Evolutionary conservation across 30 jellyfish, hydroid and myxozoan genomes (phyloP).

Genomic region (Morbakka virulenta): DNA sequence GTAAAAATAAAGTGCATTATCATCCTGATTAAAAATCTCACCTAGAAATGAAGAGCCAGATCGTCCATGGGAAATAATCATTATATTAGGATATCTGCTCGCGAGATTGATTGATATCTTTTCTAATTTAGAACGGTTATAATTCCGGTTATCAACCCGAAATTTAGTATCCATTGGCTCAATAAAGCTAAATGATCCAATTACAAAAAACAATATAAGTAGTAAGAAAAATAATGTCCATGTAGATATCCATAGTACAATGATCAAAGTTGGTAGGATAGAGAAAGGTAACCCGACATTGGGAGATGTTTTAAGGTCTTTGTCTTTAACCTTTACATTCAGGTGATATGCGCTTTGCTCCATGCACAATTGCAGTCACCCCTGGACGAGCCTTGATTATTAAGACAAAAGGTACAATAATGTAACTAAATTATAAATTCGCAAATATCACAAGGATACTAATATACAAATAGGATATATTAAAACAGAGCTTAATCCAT

Average conservation of each 20-base stretch:
- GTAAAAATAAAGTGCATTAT: slow-evolving; percentile 71
- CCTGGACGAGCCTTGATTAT: no score
- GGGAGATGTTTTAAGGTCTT: background rate
- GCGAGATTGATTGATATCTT: background rate
- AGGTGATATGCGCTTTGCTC: background rate
- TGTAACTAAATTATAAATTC: no score
- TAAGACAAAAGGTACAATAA: no score
- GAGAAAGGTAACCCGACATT: no score
- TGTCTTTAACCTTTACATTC: background rate
- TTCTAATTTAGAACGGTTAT: no score
- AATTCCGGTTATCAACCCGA: background rate
- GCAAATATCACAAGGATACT: no score
- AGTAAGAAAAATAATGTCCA: background rate
- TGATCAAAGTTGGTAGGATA: background rate
- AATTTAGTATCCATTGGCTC: background rate
- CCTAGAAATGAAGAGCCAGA: slow-evolving; percentile 99
- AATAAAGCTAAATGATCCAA: background rate
- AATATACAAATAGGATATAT: no score
- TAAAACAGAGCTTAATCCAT: no score
- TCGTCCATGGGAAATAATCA: slow-evolving; percentile 87
- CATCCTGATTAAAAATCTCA: slow-evolving; percentile 87
- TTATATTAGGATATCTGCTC: slow-evolving; percentile 15
- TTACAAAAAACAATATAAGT: background rate
- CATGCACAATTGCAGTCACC: background rate
- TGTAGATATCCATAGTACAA: background rate